These are phyloP conservation scores for Andrena bucephala DNA, from an alignment of 2,888 invertebrate genomes.

Conservation along the genomic window DNA sequence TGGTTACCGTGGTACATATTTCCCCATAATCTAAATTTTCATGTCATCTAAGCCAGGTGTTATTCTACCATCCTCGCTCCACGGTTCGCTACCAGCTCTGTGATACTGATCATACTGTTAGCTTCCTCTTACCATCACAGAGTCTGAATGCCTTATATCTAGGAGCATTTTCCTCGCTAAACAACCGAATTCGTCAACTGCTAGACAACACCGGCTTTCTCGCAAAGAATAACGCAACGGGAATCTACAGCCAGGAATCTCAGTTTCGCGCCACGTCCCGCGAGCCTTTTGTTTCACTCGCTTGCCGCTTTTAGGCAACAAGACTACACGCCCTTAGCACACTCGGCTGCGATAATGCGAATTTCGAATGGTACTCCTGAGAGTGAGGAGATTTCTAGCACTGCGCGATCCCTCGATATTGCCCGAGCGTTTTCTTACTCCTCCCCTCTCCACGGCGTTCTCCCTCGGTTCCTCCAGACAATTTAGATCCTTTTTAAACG, in stretches of 20 bases:
- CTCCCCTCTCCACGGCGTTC: not conserved
- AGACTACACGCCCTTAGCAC: slow-evolving; percentile 37
- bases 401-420: slow-evolving; percentile 52
- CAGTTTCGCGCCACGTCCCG: slow-evolving; percentile 10
- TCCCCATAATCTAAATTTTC: too few relatives aligned
- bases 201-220: too few relatives aligned
- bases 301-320: slow-evolving; percentile 27
- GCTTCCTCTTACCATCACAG: too few relatives aligned
- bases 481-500: slow-evolving; percentile 72
- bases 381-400: slow-evolving; percentile 48
- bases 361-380: slow-evolving; percentile 47
- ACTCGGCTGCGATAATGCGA: slow-evolving; percentile 56
- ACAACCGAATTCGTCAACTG: too few relatives aligned
- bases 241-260: not conserved
- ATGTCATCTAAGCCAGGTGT: too few relatives aligned
- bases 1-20: too few relatives aligned
- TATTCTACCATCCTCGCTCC: too few relatives aligned
- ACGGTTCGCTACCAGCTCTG: too few relatives aligned
- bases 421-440: slow-evolving; percentile 17
- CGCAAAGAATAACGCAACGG: not conserved
- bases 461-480: slow-evolving; percentile 62
- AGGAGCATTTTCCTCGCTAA: too few relatives aligned
- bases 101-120: too few relatives aligned
- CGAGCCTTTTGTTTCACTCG: slow-evolving; percentile 37
- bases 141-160: too few relatives aligned